Conservation (phyloP, 2,888 invertebrate genomes). For the Brachyptera risi region DNA sequence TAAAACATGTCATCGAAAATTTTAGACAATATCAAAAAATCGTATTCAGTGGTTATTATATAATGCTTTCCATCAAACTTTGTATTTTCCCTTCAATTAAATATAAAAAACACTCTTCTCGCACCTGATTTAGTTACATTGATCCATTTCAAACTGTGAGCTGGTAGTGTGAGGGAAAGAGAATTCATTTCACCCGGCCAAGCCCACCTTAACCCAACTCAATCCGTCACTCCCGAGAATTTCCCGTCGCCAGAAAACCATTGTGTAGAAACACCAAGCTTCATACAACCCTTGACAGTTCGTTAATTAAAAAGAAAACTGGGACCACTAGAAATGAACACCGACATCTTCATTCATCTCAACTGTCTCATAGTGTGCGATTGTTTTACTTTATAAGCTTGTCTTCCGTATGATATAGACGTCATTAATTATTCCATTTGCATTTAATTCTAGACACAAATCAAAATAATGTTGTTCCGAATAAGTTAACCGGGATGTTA, state of each 20-base stretch:
- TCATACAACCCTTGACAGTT: slow-evolving; percentile 2
- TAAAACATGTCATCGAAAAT: too few species aligned
- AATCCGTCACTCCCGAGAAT: slow-evolving; percentile 10
- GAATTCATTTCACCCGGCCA: slow-evolving; percentile 1
- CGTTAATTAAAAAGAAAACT: slow-evolving; percentile 11
- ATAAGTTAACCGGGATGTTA: not conserved
- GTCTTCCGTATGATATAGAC: not conserved
- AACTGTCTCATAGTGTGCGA: slow-evolving; percentile 7
- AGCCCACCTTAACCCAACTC: slow-evolving; percentile 5
- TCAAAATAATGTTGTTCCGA: slow-evolving; percentile 3
- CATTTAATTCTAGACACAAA: slow-evolving; percentile 4
- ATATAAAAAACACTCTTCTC: too few species aligned
- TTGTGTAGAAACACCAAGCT: not conserved
- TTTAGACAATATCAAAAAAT: too few species aligned
- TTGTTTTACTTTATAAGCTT: slow-evolving; percentile 3
- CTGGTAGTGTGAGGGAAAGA: too few species aligned
- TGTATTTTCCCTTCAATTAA: too few species aligned
- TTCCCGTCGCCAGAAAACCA: not conserved
- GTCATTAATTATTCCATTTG: slow-evolving; percentile 13
- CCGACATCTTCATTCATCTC: slow-evolving; percentile 27
- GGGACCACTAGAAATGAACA: slow-evolving; percentile 3
- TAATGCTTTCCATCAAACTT: too few species aligned
- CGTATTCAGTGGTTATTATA: too few species aligned
- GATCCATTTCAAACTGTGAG: too few species aligned
- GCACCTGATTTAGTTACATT: not conserved